These are phyloP conservation scores for Drosophila grimshawi DNA, from an alignment of 1,140 invertebrate species.

Conservation along the genomic window DNA sequence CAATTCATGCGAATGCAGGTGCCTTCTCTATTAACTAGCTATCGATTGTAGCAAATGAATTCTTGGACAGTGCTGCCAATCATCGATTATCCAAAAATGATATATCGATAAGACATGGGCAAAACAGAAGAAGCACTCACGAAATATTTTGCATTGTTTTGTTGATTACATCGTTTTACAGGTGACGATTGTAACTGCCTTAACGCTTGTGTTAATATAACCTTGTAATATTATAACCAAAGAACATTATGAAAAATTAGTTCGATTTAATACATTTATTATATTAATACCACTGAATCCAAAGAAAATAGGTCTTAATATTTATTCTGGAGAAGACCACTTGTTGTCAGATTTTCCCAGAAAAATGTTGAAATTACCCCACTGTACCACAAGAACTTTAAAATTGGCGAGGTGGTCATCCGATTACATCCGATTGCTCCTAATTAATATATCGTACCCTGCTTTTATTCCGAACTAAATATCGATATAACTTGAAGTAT, in stretches of 20 bases:
- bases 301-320: too few species aligned
- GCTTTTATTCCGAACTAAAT: neutral
- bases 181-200: too few species aligned
- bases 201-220: too few species aligned
- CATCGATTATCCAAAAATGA: neutral
- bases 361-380: neutral
- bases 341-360: neutral
- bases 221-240: too few species aligned
- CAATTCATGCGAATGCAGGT: neutral
- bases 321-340: neutral
- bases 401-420: neutral
- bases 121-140: too few species aligned
- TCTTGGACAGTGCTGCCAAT: neutral
- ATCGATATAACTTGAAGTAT: slow-evolving; percentile 4
- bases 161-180: too few species aligned
- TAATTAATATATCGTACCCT: neutral
- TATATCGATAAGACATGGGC: neutral
- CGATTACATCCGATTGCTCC: neutral
- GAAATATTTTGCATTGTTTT: too few species aligned
- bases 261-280: too few species aligned
- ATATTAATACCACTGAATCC: too few species aligned
- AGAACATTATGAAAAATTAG: too few species aligned
- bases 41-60: neutral
- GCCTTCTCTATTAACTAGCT: neutral
- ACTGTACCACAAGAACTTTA: neutral